Evolutionary conservation across 2,888 invertebrate genomes (phyloP), one percentile per base, ranked within the genome.

Genomic region (Myopa testacea): DNA sequence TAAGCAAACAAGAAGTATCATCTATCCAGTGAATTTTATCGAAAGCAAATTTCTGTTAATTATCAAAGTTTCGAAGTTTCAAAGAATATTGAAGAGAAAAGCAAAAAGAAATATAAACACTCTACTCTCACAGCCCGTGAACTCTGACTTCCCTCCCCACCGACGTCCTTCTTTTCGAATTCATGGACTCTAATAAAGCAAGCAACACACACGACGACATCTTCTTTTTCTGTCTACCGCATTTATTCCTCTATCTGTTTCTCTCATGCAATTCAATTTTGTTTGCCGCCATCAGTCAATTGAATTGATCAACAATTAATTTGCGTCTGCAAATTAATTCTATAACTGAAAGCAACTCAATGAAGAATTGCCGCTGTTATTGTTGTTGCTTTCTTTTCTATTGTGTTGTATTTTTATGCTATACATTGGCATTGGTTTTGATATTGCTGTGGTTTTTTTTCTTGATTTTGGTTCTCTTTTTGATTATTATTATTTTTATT

Each of bases 261-360:
- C 55, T 55, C 10, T 55, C 55, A 55, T 2, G 55, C 8, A 55
- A 55, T 4, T n/a, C 5, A 55, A n/a, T 3, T 55, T n/a, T 10
- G 55, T 55, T 55, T 45, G 68, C 16, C 69, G 75, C 60, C 50
- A 69, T 38, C 68, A 60, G 19, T 75, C 75, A 75, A 75, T 75
- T 75, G 58, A 82, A 82, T 81, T 82, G 81, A 78, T 75, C 79
- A 76, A 79, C 81, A 82, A 82, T 82, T 82, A 76, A 82, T 81
- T 79, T 81, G 81, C 74, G 79, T 75, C 75, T 78, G 78, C 75
- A 77, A 77, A 69, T 75, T 60, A 75, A 79, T 74, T 72, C 63
- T 72, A 60, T 72, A 37, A 40, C 34, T 37, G 14, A 5, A 65
- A 37, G 38, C 10, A 37, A 38, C 5, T 55, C 55, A 55, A 55